Evolutionary conservation across 2,888 invertebrate species (phyloP), one percentile per base, ranked within the genome.

Genomic region (Nymphalis c-album): DNA sequence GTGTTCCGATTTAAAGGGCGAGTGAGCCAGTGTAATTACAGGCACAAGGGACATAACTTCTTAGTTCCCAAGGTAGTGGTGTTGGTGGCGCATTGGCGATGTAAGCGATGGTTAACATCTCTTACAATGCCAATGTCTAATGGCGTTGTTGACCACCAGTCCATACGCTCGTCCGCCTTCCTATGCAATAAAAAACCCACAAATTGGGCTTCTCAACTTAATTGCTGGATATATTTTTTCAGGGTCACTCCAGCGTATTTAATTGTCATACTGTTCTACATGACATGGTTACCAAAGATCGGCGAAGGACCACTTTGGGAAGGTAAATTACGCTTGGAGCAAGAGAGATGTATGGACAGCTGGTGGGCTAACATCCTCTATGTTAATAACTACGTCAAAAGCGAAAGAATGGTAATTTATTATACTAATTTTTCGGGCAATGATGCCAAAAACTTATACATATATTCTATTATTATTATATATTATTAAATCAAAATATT

Each of bases 311-410:
- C 96, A 0, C 86, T 96, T 59, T 97, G 96, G 97, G 90, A 94
- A 47, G 88, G 93, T 20, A 91, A 93, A 72, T 91, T 95, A 71
- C 83, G 85, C n/a, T 76, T 93, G 47, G 94, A 94, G 72, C 92
- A 93, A 73, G 93, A 94, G 60, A 88, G 95, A 66, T 96, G 96
- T 75, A 81, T 92, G 71, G 85, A 89, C 0, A 94, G 95, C 0
- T 96, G 96, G 96, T 96, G 96, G 96, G 83, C 94, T 0, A 96
- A 96, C 81, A 88, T 96, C 55, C 82, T 96, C 46, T 96, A 96
- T 80, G 90, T 96, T 60, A 96, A 96, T 78, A 96, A 96, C 79
- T 96, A 96, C 77, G 89, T 95, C 17, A 93, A 94, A 59, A 94
- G 94, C 3, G 94, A 95, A 73, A 83, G 93, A 76, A 77, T 95